Percentiles rank a stretch among this genome's conserved stretches.
Evolutionary conservation across 1,140 invertebrate species (phyloP).

Genomic region (Rhopalosiphum padi): DNA sequence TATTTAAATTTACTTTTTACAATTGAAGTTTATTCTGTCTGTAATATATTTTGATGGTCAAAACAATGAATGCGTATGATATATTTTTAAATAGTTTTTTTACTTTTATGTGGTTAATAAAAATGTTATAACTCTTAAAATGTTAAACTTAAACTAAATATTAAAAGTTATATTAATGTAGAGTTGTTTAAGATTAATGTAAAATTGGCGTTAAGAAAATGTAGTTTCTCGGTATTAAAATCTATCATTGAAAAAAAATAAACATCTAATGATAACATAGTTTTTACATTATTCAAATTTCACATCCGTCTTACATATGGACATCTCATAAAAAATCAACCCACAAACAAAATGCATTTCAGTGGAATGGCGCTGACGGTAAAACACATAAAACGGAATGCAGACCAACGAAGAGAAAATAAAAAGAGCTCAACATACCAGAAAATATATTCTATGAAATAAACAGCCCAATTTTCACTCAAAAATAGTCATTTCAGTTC

Average conservation of each 20-base stretch:
- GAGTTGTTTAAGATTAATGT: not conserved
- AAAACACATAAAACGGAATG: too few relatives aligned
- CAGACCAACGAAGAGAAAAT: too few relatives aligned
- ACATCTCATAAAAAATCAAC: not conserved
- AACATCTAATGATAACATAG: not conserved
- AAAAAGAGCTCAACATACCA: too few relatives aligned
- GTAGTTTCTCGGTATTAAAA: not conserved
- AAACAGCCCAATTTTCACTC: too few relatives aligned
- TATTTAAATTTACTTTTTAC: slow-evolving; percentile 15
- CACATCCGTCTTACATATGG: not conserved
- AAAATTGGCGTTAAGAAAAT: not conserved
- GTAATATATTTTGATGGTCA: not conserved
- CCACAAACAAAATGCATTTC: not conserved
- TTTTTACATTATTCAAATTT: not conserved
- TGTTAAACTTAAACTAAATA: not conserved
- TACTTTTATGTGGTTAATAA: slow-evolving; percentile 22
- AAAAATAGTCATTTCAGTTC: too few relatives aligned
- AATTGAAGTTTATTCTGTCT: slow-evolving; percentile 11
- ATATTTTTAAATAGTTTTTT: not conserved
- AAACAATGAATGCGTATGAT: not conserved
- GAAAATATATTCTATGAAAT: too few relatives aligned
- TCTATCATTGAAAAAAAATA: not conserved
- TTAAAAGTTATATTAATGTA: not conserved
- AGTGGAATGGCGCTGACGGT: not conserved
- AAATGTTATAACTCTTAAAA: not conserved